Conservation (phyloP, 2,888 invertebrate genomes). For the Phyllotreta striolata region DNA sequence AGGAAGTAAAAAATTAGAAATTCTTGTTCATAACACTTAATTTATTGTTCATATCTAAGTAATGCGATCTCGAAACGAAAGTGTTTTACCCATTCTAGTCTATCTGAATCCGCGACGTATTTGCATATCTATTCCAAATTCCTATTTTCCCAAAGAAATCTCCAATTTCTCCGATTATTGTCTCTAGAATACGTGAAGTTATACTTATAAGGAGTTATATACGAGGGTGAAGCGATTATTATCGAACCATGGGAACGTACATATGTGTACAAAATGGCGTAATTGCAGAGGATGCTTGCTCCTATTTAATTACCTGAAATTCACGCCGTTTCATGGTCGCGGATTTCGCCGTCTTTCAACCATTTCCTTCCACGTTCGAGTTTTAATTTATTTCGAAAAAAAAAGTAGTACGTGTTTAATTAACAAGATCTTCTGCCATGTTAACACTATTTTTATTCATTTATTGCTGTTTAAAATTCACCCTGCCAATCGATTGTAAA, state of each 20-base stretch:
- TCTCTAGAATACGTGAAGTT: too few relatives aligned
- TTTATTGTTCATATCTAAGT: constrained; percentile 16
- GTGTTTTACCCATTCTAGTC: constrained; percentile 10
- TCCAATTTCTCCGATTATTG: too few relatives aligned
- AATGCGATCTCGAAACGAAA: constrained; percentile 15
- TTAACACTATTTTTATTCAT: too few relatives aligned
- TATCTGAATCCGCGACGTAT: background rate
- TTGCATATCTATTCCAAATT: constrained; percentile 15
- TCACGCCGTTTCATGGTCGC: constrained; percentile 6
- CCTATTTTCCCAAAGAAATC: background rate
- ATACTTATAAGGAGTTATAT: too few relatives aligned
- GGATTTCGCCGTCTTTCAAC: constrained; percentile 7
- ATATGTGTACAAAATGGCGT: background rate
- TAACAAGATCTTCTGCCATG: background rate
- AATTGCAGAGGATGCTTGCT: constrained; percentile 8
- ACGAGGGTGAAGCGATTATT: too few relatives aligned
- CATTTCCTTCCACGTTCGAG: constrained; percentile 17
- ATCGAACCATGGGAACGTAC: background rate
- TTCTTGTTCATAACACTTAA: constrained; percentile 10
- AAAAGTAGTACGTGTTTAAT: constrained; percentile 20
- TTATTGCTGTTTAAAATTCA: too few relatives aligned
- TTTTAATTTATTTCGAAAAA: constrained; percentile 12
- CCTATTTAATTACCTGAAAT: constrained; percentile 16
- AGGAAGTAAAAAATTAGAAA: constrained; percentile 12
- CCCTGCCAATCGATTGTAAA: too few relatives aligned